A percentile compares a stretch with the other conserved stretches of the same genome.
Evolutionary conservation across 2,113 vertebrate genomes (phyloP).

Genomic region (Chrysemys picta): DNA sequence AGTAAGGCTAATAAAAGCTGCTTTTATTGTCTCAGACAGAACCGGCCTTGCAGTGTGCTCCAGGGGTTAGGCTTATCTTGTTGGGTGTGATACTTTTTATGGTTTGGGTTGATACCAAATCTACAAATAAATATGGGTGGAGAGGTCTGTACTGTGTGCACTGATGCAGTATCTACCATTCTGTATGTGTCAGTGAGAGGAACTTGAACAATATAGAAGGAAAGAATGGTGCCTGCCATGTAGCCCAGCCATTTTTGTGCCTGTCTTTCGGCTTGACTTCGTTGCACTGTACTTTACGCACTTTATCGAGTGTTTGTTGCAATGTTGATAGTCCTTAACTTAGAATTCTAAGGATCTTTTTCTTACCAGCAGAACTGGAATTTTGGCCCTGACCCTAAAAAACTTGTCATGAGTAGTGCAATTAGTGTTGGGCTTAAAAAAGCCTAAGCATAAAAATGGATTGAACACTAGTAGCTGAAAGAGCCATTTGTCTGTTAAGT

Average conservation of each 20-base stretch:
- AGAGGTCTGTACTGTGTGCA: background rate
- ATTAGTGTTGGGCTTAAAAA: conserved; percentile 13
- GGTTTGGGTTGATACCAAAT: background rate
- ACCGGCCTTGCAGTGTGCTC: conserved; percentile 27
- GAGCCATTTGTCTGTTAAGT: conserved; percentile 9
- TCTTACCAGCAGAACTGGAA: conserved; percentile 65
- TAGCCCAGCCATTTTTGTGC: background rate
- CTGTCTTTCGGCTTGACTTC: conserved; percentile 62
- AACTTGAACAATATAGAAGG: background rate
- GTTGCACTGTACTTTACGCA: conserved; percentile 84
- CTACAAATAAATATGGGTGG: background rate
- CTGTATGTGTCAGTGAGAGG: background rate
- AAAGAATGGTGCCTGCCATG: background rate
- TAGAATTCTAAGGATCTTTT: conserved; percentile 44
- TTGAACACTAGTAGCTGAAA: conserved; percentile 41
- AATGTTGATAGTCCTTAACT: conserved; percentile 49
- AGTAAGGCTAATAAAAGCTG: conserved; percentile 60
- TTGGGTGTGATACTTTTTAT: background rate
- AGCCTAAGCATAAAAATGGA: conserved; percentile 47
- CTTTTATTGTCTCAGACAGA: conserved; percentile 42
- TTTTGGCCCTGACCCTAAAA: conserved; percentile 49
- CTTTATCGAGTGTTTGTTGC: conserved; percentile 76
- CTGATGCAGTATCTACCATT: background rate
- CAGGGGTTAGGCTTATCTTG: conserved; percentile 16
- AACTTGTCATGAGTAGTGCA: conserved; percentile 36